Conservation (phyloP, 2,888 invertebrate genomes). For the Cryptocheilus praepositus region DNA sequence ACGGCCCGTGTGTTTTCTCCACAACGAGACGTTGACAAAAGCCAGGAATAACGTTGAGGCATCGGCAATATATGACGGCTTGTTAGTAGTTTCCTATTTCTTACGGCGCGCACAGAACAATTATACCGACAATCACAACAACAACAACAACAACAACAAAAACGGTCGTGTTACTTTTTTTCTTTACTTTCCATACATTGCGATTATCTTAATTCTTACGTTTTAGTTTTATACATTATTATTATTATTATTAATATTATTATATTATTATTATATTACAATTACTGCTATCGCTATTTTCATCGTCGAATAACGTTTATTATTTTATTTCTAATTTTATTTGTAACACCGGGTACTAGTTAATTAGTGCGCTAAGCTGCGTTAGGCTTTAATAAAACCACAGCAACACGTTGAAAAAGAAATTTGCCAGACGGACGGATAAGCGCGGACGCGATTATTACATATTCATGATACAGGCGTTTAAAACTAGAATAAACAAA, state of each 20-base stretch:
- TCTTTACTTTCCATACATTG: slow-evolving; percentile 59
- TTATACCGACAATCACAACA: slow-evolving; percentile 12
- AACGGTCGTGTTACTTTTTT: slow-evolving; percentile 47
- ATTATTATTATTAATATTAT: slow-evolving; percentile 26
- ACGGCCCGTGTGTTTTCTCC: no score
- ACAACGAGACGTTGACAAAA: no score
- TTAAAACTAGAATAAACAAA: slow-evolving; percentile 34
- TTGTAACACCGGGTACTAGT: slow-evolving; percentile 69
- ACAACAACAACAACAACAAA: slow-evolving; percentile 19
- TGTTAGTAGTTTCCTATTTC: slow-evolving; percentile 17
- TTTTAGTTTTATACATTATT: slow-evolving; percentile 59
- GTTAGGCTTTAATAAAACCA: slow-evolving; percentile 57
- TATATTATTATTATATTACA: slow-evolving; percentile 42
- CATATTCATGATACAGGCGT: slow-evolving; percentile 64
- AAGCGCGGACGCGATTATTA: slow-evolving; percentile 47
- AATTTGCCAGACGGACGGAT: slow-evolving; percentile 29
- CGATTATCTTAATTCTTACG: slow-evolving; percentile 60
- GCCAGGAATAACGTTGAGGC: no score
- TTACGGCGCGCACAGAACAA: slow-evolving; percentile 35
- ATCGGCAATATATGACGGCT: neutral
- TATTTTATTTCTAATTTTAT: slow-evolving; percentile 66
- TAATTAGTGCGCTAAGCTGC: slow-evolving; percentile 60
- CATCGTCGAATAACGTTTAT: slow-evolving; percentile 62
- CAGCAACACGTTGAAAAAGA: slow-evolving; percentile 39
- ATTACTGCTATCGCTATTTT: slow-evolving; percentile 47